Evolutionary conservation across 2,888 invertebrate genomes (phyloP).

Genomic region (Melanophora roralis): DNA sequence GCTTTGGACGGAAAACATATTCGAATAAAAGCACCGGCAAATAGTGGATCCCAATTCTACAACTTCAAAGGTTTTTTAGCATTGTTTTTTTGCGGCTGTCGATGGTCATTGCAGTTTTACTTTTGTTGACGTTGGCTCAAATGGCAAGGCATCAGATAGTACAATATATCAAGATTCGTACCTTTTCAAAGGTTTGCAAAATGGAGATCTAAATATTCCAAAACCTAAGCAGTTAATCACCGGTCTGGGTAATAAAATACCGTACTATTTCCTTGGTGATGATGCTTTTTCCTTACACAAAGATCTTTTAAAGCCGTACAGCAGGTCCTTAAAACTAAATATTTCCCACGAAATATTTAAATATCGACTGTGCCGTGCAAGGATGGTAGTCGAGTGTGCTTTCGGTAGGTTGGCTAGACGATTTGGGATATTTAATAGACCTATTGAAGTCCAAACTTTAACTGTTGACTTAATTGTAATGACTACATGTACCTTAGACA

Average conservation of each 20-base stretch:
- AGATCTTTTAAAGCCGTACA: neutral
- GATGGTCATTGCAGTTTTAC: conserved; percentile 12
- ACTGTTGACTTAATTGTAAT: no score
- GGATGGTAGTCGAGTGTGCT: conserved; percentile 5
- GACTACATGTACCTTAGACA: no score
- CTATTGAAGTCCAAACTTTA: no score
- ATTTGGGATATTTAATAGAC: neutral
- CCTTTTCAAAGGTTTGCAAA: neutral
- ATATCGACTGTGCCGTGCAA: neutral
- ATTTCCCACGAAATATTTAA: neutral
- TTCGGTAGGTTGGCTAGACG: neutral
- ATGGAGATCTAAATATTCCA: neutral
- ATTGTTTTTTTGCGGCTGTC: conserved; percentile 30
- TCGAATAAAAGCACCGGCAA: neutral
- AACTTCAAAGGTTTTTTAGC: conserved; percentile 24
- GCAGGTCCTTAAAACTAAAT: neutral
- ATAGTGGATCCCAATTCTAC: neutral
- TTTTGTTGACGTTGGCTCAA: conserved; percentile 35
- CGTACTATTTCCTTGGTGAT: neutral
- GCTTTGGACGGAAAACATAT: no score
- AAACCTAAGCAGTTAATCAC: neutral
- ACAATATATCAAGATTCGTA: conserved; percentile 17
- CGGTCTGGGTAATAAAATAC: neutral
- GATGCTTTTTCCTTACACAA: neutral
- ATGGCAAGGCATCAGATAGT: conserved; percentile 48